Evolutionary conservation across 2,888 invertebrate species (phyloP).

Genomic region (Cerastis leucographa): DNA sequence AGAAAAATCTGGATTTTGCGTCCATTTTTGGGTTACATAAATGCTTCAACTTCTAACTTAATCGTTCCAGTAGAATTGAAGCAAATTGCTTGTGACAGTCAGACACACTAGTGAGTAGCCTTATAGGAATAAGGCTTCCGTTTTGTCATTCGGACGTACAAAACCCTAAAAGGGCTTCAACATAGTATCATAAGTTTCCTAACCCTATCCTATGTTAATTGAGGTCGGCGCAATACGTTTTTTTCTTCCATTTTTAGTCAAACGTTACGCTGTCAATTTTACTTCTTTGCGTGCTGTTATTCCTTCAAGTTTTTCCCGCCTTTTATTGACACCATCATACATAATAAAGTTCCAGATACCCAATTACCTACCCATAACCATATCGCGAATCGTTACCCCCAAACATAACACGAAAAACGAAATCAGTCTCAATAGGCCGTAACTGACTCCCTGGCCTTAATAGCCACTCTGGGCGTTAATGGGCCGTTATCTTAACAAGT

Average conservation of each 20-base stretch:
- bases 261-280: not conserved
- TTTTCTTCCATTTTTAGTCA: not conserved
- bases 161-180: not conserved
- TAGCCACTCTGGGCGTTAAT: slow-evolving; percentile 66
- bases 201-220: not conserved
- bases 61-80: not conserved
- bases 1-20: no score
- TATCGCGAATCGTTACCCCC: slow-evolving; percentile 25
- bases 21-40: not conserved
- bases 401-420: slow-evolving; percentile 40
- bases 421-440: slow-evolving; percentile 56
- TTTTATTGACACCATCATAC: not conserved
- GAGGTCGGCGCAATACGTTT: not conserved
- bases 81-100: not conserved
- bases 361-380: slow-evolving; percentile 25
- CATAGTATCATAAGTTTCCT: not conserved
- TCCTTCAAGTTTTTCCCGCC: not conserved
- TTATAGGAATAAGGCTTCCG: not conserved
- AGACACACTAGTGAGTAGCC: not conserved
- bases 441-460: slow-evolving; percentile 60
- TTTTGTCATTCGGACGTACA: not conserved
- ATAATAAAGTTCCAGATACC: not conserved
- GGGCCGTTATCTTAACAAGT: slow-evolving; percentile 68
- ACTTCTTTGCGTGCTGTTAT: not conserved
- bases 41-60: not conserved